Base-by-base conservation (phyloP, 2,797 vertebrate species). In the Rallus crepitans region DNA sequence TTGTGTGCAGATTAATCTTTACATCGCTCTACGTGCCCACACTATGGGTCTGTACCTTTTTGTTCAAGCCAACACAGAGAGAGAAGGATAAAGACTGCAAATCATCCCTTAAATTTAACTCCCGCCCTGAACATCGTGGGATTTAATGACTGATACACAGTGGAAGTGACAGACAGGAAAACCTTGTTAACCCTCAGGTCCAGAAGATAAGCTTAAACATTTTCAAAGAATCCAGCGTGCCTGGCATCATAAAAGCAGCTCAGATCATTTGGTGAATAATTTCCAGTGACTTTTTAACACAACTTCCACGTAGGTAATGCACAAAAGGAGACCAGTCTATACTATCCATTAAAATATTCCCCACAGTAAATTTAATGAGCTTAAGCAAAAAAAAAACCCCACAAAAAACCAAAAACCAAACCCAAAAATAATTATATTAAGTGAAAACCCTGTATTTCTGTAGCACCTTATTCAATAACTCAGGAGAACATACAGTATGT, bases 401-500 rank as follows among this genome's bases (percentile, higher is more conserved):
- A 10, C 9, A 37, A 37, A 37, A 37, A 37, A 37, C 9, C 9
- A 37, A 10, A 37, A 37, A 37, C 9, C 37, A 37, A 37, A 37
- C 37, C 18, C 42, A 8, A 24, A 48, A 48, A 48, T 20, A 48
- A 48, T 70, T 76, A 12, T 57, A 82, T 91, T 87, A 79, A 94
- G 66, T 95, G 85, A 96, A 96, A 96, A 96, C 73, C 77, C 91
- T 90, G 83, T 86, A 85, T 97, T 97, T 97, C 71, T 91, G 77
- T 50, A 56, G 89, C 96, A 97, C 95, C 97, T 98, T 97, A 94
- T 94, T 97, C 87, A 93, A 31, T 83, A 96, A 93, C 86, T 96
- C 96, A 95, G 94, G 91, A 97, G 97, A 98, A 93, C 96, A 97
- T 93, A 88, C 93, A 97, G 96, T 96, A 87, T 96, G 97, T 95